Conservation (phyloP, 2,888 invertebrate species). For the Clepsis dumicolana region DNA sequence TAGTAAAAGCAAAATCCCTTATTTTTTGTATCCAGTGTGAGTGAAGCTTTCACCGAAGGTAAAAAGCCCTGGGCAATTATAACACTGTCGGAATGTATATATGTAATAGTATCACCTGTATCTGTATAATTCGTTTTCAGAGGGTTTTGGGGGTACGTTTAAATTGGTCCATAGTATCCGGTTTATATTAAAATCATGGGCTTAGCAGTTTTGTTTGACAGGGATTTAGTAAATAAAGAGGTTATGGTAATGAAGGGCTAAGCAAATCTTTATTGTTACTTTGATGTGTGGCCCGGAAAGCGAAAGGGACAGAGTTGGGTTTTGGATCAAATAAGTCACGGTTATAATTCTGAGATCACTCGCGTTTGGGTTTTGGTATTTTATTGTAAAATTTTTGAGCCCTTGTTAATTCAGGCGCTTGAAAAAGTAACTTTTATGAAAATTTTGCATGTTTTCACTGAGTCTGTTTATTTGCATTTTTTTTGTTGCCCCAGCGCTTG, state of each 20-base stretch:
- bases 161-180: constrained; percentile 22
- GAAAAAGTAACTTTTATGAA: no score
- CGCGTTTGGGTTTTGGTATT: neutral
- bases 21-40: constrained; percentile 35
- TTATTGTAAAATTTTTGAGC: neutral
- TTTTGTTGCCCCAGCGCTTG: neutral
- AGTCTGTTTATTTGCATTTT: neutral
- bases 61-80: constrained; percentile 38
- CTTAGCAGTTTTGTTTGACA: constrained; percentile 30
- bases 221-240: constrained; percentile 21
- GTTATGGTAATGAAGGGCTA: constrained; percentile 31
- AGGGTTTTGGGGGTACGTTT: constrained; percentile 15
- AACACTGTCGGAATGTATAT: constrained; percentile 37
- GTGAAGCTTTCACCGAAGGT: constrained; percentile 39
- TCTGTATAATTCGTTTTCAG: constrained; percentile 38
- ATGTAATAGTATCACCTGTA: constrained; percentile 27
- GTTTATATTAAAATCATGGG: constrained; percentile 28
- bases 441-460: no score
- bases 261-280: constrained; percentile 27
- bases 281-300: neutral
- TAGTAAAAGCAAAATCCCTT: constrained; percentile 24
- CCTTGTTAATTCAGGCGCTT: no score
- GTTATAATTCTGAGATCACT: neutral
- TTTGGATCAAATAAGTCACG: neutral
- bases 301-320: neutral